Percentiles rank a stretch among this genome's conserved stretches.
Conservation (phyloP, 2,797 vertebrate genomes). For the Girardinus metallicus region DNA sequence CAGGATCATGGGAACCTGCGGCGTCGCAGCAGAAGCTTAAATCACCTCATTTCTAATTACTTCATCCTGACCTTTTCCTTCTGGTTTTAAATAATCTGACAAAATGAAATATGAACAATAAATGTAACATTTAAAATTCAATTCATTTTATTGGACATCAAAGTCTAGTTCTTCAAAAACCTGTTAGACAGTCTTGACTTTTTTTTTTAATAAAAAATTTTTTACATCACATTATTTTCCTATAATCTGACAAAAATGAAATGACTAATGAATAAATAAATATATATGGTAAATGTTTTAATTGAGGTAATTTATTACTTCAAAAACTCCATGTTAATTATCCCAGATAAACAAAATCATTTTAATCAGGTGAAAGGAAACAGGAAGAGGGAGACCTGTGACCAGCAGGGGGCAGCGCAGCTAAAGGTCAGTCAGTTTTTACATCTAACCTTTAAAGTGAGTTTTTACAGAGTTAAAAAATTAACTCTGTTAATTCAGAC, state of each 20-base stretch:
- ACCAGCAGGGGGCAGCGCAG: conserved; percentile 24
- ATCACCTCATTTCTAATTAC: not conserved
- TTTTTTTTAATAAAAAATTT: too few species aligned
- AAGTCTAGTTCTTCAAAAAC: too few species aligned
- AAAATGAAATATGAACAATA: too few species aligned
- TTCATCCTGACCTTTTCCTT: too few species aligned
- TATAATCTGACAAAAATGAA: too few species aligned
- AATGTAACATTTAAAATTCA: not conserved
- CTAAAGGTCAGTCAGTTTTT: not conserved
- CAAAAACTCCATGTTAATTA: not conserved
- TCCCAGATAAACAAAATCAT: not conserved
- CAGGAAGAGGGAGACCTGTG: not conserved
- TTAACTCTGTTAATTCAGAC: not conserved
- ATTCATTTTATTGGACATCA: too few species aligned
- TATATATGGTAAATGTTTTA: not conserved
- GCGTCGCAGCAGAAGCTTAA: not conserved
- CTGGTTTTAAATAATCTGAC: not conserved
- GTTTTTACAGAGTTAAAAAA: not conserved
- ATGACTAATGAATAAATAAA: too few species aligned
- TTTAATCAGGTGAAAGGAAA: not conserved
- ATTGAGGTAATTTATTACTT: not conserved
- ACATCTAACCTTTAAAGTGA: not conserved
- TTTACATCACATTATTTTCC: too few species aligned
- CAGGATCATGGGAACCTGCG: conserved; percentile 97
- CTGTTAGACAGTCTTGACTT: too few species aligned